Conservation (phyloP, 2,797 vertebrate genomes). For the Cercopithecus hamlyni region DNA sequence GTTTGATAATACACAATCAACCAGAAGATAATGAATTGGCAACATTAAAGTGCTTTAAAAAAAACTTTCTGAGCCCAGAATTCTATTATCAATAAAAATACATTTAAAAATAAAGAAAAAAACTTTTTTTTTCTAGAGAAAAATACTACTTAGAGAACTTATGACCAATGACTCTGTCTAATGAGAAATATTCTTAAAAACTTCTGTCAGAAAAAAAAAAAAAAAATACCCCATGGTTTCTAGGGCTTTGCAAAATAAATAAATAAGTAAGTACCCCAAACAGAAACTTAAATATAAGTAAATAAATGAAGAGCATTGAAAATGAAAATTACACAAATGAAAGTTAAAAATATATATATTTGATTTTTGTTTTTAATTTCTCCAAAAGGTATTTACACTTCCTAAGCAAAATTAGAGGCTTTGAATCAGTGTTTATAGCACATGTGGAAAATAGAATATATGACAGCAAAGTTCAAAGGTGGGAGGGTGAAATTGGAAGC, state of each 20-base stretch:
- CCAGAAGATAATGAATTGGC: neutral
- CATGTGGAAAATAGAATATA: neutral
- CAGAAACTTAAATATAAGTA: neutral
- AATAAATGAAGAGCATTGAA: neutral
- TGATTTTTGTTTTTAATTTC: neutral
- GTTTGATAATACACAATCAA: neutral
- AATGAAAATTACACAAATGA: neutral
- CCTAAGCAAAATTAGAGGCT: neutral
- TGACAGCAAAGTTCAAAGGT: neutral
- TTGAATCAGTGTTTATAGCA: neutral
- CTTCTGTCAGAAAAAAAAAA: neutral
- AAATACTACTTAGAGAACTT: neutral
- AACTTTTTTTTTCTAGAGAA: neutral
- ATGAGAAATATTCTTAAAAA: neutral
- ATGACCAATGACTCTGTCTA: neutral
- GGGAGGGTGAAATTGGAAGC: neutral
- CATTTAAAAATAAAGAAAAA: neutral
- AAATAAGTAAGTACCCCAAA: neutral
- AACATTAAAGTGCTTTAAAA: neutral
- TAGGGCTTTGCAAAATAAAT: neutral
- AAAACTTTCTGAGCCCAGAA: neutral
- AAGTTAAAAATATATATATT: neutral
- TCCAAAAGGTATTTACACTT: neutral
- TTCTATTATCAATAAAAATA: neutral
- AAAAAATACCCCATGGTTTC: neutral